These are phyloP conservation scores for Uloborus plumipes DNA, from an alignment of 2,888 invertebrate species.

Conservation along the genomic window DNA sequence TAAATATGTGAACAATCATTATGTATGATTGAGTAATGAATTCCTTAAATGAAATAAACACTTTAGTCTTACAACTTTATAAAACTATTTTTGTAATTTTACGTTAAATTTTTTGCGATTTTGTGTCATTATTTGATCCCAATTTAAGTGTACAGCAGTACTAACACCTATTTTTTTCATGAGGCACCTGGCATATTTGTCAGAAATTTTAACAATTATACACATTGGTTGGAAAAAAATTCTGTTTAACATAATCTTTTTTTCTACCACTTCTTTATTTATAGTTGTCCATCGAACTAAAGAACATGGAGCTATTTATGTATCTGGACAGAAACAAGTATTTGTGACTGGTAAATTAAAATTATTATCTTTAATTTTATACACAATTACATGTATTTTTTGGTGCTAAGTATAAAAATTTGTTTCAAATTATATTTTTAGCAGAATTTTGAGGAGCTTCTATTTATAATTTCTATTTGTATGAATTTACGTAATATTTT, in stretches of 20 bases:
- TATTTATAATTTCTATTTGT: not conserved
- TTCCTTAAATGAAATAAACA: no score
- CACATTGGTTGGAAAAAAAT: not conserved
- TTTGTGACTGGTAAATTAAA: constrained; percentile 41
- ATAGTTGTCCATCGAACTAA: constrained; percentile 3
- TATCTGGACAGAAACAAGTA: constrained; percentile 39
- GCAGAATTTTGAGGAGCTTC: not conserved
- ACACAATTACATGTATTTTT: not conserved
- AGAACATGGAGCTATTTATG: constrained; percentile 21
- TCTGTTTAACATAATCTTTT: no score
- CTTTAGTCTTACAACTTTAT: no score
- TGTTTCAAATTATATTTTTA: not conserved
- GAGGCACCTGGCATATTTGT: not conserved
- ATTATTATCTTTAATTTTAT: not conserved
- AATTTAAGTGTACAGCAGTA: no score
- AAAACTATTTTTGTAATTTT: no score
- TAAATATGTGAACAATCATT: no score
- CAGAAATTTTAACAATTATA: not conserved
- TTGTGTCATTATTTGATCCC: no score
- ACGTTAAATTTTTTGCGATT: no score
- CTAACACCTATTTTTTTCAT: no score
- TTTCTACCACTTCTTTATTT: not conserved
- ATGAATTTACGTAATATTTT: no score
- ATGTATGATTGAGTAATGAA: no score
- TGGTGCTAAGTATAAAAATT: not conserved